Percentiles rank a stretch among this genome's conserved stretches.
phyloP scores from a whole-genome alignment of 2,113 vertebrate species.

The Sebastes fasciatus region DNA sequence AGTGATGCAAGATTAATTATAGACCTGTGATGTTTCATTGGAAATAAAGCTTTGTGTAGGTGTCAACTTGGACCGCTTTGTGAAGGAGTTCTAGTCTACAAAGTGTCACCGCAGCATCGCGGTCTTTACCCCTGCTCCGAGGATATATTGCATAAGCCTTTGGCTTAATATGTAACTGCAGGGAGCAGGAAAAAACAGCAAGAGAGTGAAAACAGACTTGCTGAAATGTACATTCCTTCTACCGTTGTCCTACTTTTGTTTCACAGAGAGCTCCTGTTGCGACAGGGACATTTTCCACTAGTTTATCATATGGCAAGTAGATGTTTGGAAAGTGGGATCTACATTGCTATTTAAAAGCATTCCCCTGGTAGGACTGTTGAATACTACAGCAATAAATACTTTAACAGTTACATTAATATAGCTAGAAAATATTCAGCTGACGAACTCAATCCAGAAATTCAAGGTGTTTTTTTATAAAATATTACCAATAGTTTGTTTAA shows the following conservation, averaged over 20 bases:
- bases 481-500: background rate
- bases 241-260: conserved; percentile 1
- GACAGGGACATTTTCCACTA: background rate
- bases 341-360: background rate
- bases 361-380: background rate
- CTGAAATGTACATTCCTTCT: background rate
- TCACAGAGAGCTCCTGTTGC: background rate
- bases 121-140: conserved; percentile 20
- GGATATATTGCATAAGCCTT: conserved; percentile 47
- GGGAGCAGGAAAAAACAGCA: conserved; percentile 22
- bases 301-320: background rate
- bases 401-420: background rate
- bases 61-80: conserved; percentile 11
- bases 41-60: conserved; percentile 19
- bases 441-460: background rate
- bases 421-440: background rate
- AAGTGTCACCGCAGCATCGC: conserved; percentile 25
- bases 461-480: no score
- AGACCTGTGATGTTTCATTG: background rate
- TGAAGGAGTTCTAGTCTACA: conserved; percentile 11
- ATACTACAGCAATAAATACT: background rate
- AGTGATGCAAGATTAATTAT: background rate
- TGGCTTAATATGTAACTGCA: conserved; percentile 70
- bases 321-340: conserved; percentile 4
- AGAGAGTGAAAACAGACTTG: background rate